Percentiles rank a stretch among this genome's conserved stretches.
Conservation (phyloP, 2,797 vertebrate species). For the Prionace glauca region DNA sequence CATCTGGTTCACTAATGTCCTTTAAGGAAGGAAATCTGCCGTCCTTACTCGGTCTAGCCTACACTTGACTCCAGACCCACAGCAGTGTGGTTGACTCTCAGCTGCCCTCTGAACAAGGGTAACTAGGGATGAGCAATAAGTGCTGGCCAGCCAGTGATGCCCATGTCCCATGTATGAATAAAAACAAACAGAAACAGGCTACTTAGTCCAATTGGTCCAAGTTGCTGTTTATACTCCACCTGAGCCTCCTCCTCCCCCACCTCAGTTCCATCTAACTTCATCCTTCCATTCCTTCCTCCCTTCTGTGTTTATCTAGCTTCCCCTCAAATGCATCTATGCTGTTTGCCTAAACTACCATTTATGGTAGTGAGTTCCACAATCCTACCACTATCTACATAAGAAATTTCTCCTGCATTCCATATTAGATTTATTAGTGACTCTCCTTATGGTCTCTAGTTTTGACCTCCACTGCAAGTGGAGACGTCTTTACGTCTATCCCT, state of each 20-base stretch:
- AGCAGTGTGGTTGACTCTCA: too few relatives aligned
- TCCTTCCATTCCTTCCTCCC: background rate
- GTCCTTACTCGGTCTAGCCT: too few relatives aligned
- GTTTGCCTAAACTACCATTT: background rate
- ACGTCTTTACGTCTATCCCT: background rate
- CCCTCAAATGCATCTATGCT: background rate
- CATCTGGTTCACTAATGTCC: too few relatives aligned
- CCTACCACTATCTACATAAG: background rate
- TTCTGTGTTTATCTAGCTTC: background rate
- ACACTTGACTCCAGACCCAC: too few relatives aligned
- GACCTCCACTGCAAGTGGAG: background rate
- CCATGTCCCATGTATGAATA: too few relatives aligned
- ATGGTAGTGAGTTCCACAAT: background rate
- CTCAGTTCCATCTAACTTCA: background rate
- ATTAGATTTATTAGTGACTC: background rate
- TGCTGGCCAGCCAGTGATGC: too few relatives aligned
- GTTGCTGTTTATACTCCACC: background rate
- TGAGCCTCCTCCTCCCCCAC: too few relatives aligned
- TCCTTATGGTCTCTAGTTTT: background rate
- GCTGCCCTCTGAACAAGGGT: too few relatives aligned
- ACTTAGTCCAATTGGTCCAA: background rate
- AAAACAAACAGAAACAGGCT: background rate
- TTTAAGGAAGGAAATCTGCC: too few relatives aligned
- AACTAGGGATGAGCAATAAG: too few relatives aligned
- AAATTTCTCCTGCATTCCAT: background rate